Conservation (phyloP, 2,888 invertebrate genomes). For the Lottia scabra region DNA sequence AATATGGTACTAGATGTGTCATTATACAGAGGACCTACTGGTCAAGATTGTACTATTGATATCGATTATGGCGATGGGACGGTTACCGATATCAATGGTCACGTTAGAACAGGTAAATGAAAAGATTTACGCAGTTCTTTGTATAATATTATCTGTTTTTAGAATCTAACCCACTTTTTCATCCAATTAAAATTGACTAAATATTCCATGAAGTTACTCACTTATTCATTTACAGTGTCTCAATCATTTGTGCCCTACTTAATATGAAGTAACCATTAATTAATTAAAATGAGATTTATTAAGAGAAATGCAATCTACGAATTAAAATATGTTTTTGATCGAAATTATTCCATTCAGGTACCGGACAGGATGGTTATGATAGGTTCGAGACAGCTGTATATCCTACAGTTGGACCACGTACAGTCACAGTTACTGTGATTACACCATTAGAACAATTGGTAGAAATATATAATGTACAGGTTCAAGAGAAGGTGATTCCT, state of each 20-base stretch:
- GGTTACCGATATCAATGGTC: slow-evolving; percentile 2
- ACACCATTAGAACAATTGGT: slow-evolving; percentile 48
- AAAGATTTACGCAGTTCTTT: no score
- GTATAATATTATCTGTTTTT: no score
- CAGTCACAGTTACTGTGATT: slow-evolving; percentile 43
- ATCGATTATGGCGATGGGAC: slow-evolving; percentile 32
- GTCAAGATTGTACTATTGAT: slow-evolving; percentile 31
- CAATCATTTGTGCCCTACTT: no score
- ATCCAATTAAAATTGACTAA: no score
- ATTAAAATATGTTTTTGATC: no score
- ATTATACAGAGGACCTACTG: slow-evolving; percentile 36
- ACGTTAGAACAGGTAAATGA: slow-evolving; percentile 24
- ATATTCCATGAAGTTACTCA: no score
- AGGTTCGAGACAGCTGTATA: slow-evolving; percentile 40
- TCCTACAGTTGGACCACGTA: slow-evolving; percentile 33
- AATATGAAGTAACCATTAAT: no score
- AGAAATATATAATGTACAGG: slow-evolving; percentile 37
- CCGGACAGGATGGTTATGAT: slow-evolving; percentile 50
- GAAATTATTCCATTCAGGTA: slow-evolving; percentile 34
- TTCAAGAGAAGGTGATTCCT: slow-evolving; percentile 25
- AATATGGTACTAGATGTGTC: slow-evolving; percentile 35
- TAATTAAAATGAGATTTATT: no score
- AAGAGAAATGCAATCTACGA: no score
- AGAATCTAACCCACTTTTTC: no score
- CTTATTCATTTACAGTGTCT: no score